Evolutionary conservation across 2,888 invertebrate genomes (phyloP).

Genomic region (Diarsia rubi): DNA sequence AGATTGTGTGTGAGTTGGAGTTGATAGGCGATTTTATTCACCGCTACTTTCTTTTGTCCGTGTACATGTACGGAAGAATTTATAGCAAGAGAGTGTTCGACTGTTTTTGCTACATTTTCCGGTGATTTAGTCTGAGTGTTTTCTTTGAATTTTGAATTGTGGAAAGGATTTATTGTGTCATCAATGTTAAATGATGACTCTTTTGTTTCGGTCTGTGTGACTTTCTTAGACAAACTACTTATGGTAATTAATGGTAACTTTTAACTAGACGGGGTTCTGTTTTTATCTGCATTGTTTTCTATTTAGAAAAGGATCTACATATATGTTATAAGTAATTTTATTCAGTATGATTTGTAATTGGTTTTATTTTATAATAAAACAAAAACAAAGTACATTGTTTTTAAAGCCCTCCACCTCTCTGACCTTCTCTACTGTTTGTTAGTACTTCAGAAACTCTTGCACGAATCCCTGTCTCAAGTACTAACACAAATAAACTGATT

Average conservation of each 20-base stretch:
- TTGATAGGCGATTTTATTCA: slow-evolving; percentile 53
- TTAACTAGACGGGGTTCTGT: background rate
- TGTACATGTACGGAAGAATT: slow-evolving; percentile 27
- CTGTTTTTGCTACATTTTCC: slow-evolving; percentile 30
- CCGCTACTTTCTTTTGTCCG: slow-evolving; percentile 42
- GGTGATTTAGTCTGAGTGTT: background rate
- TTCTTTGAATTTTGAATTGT: slow-evolving; percentile 3
- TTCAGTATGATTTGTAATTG: background rate
- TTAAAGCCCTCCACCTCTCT: no score
- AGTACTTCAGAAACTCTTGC: background rate
- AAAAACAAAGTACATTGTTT: no score
- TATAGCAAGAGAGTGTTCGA: slow-evolving; percentile 22
- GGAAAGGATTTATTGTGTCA: background rate
- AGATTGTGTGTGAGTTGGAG: slow-evolving; percentile 56
- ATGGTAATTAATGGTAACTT: background rate
- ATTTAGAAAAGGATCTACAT: background rate
- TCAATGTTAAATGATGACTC: background rate
- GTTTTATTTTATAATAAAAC: background rate
- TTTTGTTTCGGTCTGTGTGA: background rate
- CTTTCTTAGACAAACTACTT: background rate
- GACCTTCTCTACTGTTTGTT: background rate
- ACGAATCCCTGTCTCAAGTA: slow-evolving; percentile 13
- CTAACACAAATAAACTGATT: slow-evolving; percentile 15
- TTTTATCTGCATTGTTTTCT: background rate
- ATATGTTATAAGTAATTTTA: background rate